Base-by-base conservation (phyloP, 2,797 vertebrate genomes). In the Lacerta viridis region DNA sequence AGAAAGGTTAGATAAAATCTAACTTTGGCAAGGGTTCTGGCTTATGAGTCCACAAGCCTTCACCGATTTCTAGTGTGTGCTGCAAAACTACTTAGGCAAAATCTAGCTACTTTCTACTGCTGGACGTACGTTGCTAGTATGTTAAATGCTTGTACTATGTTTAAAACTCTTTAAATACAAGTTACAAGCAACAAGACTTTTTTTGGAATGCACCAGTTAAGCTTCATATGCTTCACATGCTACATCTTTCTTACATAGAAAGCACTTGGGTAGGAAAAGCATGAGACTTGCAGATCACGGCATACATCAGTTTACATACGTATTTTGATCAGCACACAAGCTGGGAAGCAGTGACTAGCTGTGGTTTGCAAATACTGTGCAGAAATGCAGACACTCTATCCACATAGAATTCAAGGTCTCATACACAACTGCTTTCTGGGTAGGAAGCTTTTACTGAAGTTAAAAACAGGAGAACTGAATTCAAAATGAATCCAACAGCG, bases 1-100 rank as follows among this genome's bases (percentile, higher is more conserved):
- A 92, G 36, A 94, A 46, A 15, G 92, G 84, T 33, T 33, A 33
- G 9, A 80, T 86, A 78, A 92, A 90, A 87, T 93, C 81, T 84
- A 92, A 80, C 83, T 91, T 94, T 92, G 93, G 85, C 87, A 92
- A 94, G 4, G 89, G 86, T 88, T 61, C 92, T 83, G 93, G 46
- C 83, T 94, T 88, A 94, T 77, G 76, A 92, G 23, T n/a, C 20
- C 77, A 33, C 10, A 61, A 43, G 27, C 25, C 36, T 39, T 59
- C 36, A 23, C 36, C 8, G 7, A 23, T 3, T 81, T 71, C 41
- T 39, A 68, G 4, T 64, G 23, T 59, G 10, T 64, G 8, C 15
- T 55, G 29, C 20, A 59, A 41, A 89, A 66, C 25, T 20, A n/a
- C 29, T 86, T 20, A 68, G 4, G 9, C 39, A 79, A 25, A 13